These are phyloP conservation scores for Osmerus eperlanus DNA, from an alignment of 2,113 vertebrate genomes.

Conservation along the genomic window DNA sequence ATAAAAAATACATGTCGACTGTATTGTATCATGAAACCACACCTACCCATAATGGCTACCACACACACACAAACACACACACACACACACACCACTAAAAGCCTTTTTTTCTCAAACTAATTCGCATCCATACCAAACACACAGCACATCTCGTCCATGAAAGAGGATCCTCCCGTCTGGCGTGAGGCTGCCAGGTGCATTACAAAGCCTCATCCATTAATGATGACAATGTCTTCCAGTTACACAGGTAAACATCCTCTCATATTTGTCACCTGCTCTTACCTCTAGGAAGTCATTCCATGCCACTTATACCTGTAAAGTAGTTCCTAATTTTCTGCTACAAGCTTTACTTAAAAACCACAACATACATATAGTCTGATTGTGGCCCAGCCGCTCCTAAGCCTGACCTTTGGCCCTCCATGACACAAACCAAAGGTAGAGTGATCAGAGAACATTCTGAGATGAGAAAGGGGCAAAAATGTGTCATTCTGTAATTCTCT, in stretches of 20 bases:
- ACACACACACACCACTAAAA: neutral
- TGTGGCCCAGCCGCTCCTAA: constrained; percentile 6
- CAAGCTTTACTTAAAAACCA: neutral
- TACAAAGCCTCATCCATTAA: constrained; percentile 67
- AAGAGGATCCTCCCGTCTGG: constrained; percentile 55
- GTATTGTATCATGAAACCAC: constrained; percentile 5
- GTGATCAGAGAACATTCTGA: constrained; percentile 53
- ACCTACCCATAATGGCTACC: constrained; percentile 9
- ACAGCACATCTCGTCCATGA: constrained; percentile 50
- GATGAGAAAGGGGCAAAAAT: constrained; percentile 1
- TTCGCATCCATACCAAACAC: neutral
- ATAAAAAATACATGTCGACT: constrained; percentile 43
- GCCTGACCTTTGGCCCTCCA: constrained; percentile 43
- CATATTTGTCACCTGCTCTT: constrained; percentile 52
- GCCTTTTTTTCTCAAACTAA: neutral
- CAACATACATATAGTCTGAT: neutral
- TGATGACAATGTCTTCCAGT: constrained; percentile 52
- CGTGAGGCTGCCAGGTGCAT: constrained; percentile 62
- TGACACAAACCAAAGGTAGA: constrained; percentile 36
- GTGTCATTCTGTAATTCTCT: too few species aligned
- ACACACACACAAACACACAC: neutral
- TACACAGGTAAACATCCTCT: constrained; percentile 65
- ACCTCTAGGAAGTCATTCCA: constrained; percentile 26
- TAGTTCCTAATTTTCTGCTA: neutral
- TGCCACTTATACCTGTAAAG: constrained; percentile 2